Base-by-base conservation (phyloP, 1,140 invertebrate species). In the Drosophila lini region DNA sequence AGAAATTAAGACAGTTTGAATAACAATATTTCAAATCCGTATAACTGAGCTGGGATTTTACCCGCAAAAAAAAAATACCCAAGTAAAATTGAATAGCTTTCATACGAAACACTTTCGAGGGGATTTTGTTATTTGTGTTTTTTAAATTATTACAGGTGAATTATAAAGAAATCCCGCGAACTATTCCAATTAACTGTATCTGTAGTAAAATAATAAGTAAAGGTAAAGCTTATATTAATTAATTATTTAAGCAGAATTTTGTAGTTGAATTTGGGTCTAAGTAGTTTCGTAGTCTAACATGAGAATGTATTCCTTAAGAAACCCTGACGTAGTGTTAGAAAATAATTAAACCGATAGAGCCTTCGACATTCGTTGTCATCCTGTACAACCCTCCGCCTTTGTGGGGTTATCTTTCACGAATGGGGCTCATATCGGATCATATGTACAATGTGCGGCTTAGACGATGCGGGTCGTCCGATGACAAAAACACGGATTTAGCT, bases 401-500 rank as follows among this genome's bases (percentile, higher is more conserved):
- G 25, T 15, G 25, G 67, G n/a, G 45, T 22, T 65, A 58, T 22
- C 45, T 65, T 0, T 22, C 16, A 25, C 52, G 32, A 31, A 45
- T 34, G 70, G 53, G 28, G 32, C 53, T 76, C 53, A 59, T 58
- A 71, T 71, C 44, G 68, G 65, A 71, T 71, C 68, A 59, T 31
- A 50, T 48, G 42, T 71, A 50, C 68, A 58, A 47, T 48, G 42
- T 36, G 31, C 31, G 52, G 50, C 64, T 76, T 75, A 52, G 60
- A 38, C 60, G 60, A 75, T 75, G 73, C 73, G 60, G 74, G 71
- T 76, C 40, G 71, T 28, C 52, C 71, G 41, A 75, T 67, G 74
- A 76, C 74, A 76, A 76, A 76, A 75, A 76, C 74, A 71, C 65
- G 68, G 68, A 70, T 58, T 70, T 68, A 68, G 70, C 70, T 62